Base-by-base conservation (phyloP, 2,888 invertebrate species). In the Megalurothrips usitatus region DNA sequence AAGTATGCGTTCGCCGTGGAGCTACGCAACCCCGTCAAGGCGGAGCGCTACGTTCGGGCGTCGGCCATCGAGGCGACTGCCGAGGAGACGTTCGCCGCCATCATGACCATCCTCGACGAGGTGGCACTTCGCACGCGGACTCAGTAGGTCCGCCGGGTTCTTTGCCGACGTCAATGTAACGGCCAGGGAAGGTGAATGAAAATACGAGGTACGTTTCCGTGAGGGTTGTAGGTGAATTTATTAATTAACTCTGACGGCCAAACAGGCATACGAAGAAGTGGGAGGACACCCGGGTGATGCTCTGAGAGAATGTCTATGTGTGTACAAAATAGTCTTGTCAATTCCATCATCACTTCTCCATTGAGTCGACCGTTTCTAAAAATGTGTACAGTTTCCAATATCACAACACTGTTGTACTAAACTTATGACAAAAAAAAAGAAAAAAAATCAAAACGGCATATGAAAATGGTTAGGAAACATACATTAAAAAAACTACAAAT, bases 1-100 rank as follows among this genome's bases (percentile, higher is more conserved):
- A 75, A 75, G 26, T 75, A 75, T 26, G 68, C 68, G 23, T 75
- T 75, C 68, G 68, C 68, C 68, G 26, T 75, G 68, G 68, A 75
- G 68, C 68, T 75, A 26, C 23, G 68, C 23, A 75, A 75, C 68
- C 68, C 68, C 26, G 68, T 75, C 68, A 75, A 75, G 26, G 4
- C 68, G 23, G 68, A 75, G 68, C 68, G 26, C 23, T 75, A 75
- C 68, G 68, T 75, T 11, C 23, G 68, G 23, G 68, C 68, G 26
- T 9, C 68, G 23, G 68, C 68, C 68, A 75, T 75, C 68, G 68
- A 26, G 26, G 68, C 9, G 3, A 75, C 68, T 1, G 68, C 26
- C 26, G 68, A 75, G 68, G 68, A 75, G 68, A 75, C 68, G 23
- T 75, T 75, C 68, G 68, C 23, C 11, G 68, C 26, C 68, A 75